Evolutionary conservation across 2,113 vertebrate genomes (phyloP).

Genomic region (Alectura lathami): DNA sequence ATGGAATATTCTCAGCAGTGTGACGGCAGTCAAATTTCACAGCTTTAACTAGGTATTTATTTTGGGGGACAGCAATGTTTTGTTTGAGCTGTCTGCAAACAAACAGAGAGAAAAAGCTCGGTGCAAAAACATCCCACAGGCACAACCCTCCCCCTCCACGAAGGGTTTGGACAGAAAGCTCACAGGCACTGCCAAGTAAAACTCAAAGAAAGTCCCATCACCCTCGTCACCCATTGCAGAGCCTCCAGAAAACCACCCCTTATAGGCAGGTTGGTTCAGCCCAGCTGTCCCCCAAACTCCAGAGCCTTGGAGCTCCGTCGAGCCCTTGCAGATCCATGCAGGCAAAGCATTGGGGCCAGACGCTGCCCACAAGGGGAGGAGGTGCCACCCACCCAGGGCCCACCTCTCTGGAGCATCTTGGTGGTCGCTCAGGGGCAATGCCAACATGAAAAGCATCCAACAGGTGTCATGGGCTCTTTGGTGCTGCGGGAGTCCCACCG

Average conservation of each 20-base stretch:
- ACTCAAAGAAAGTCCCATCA: neutral
- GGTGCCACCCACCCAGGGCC: neutral
- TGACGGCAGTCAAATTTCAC: neutral
- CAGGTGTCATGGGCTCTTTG: neutral
- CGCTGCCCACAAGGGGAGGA: fast-evolving
- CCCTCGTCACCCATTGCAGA: fast-evolving
- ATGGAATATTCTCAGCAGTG: neutral
- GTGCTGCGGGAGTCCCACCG: neutral
- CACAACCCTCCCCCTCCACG: neutral
- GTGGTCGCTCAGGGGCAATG: neutral
- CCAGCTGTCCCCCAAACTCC: neutral
- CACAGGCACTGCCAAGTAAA: neutral
- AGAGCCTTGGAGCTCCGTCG: neutral
- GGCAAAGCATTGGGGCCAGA: neutral
- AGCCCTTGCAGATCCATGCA: neutral
- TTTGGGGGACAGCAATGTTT: neutral
- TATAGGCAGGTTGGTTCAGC: neutral
- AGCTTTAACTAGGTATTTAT: neutral
- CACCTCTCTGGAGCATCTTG: neutral
- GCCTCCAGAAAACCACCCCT: neutral
- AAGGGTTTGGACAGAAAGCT: neutral
- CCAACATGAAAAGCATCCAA: neutral
- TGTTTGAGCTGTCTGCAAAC: neutral
- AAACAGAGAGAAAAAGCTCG: neutral
- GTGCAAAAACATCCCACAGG: neutral